Evolutionary conservation across 2,888 invertebrate species (phyloP), one percentile per base, ranked within the genome.

Genomic region (Antitype chi): DNA sequence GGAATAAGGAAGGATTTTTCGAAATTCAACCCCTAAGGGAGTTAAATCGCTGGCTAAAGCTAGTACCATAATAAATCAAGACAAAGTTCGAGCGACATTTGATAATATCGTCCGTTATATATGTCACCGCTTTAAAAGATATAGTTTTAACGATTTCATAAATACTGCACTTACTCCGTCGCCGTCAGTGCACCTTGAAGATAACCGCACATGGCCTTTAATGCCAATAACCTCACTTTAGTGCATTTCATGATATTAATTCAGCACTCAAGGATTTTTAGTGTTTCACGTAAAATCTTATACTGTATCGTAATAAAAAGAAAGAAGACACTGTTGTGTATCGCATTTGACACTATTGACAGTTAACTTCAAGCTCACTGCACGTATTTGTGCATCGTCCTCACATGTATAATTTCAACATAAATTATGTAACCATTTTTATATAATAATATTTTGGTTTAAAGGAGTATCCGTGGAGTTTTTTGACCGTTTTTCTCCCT

Each of bases 171-270:
- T 76, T 68, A 68, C 43, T 57, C 68, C 62, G n/a, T n/a, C 57
- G 25, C 13, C 11, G 25, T n/a, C 38, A 68, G 59, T 84, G 84
- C 57, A 53, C 69, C 23, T 11, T 2, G n/a, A 11, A 70, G 76
- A 84, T 82, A 71, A 80, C 63, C 3, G 47, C 62, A 32, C 52
- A 9, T 70, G 43, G 57, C 53, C 55, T 76, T 84, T 68, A 76
- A 28, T 49, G n/a, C 13, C 84, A 70, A 81, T 83, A 81, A 68
- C 74, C 53, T 28, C 57, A 83, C 25, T 83, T 83, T 59, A 76
- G 28, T 75, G 70, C 70, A 76, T 52, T 79, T 64, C 43, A 68
- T 62, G 53, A 77, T 25, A 15, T 32, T 69, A 64, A 43, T 55
- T 75, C 60, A 38, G 66, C 60, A 74, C 66, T 70, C 43, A 63